phyloP scores from a whole-genome alignment of 2,888 invertebrate genomes.

The Proisotoma minuta region DNA sequence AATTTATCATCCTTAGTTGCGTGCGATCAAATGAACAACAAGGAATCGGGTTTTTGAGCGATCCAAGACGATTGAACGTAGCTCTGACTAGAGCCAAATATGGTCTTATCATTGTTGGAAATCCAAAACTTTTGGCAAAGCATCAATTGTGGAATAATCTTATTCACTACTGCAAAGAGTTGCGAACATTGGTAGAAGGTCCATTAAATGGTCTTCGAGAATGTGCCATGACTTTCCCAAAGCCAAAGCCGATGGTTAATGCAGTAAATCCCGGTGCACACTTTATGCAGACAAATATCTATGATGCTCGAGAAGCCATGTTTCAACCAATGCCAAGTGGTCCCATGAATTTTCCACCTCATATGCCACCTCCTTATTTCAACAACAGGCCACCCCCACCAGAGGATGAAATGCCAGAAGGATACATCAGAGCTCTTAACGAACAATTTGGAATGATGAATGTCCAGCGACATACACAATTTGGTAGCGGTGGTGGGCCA shows the following conservation, averaged over 20 bases:
- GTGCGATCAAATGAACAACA: slow-evolving; percentile 98
- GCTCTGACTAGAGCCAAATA: slow-evolving; percentile 96
- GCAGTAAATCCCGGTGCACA: slow-evolving; percentile 91
- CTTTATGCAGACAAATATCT: slow-evolving; percentile 96
- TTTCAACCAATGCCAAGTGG: slow-evolving; percentile 9
- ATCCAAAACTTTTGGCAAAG: slow-evolving; percentile 96
- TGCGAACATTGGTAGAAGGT: slow-evolving; percentile 93
- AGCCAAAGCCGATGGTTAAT: slow-evolving; percentile 92
- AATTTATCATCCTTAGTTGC: slow-evolving; percentile 98
- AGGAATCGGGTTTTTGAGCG: slow-evolving; percentile 97
- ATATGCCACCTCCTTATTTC: slow-evolving; percentile 45
- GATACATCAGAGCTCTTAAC: slow-evolving; percentile 28
- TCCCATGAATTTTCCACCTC: slow-evolving; percentile 25
- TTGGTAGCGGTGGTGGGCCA: slow-evolving; percentile 65
- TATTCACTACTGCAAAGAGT: slow-evolving; percentile 94
- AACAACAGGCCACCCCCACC: slow-evolving; percentile 33
- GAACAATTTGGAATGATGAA: slow-evolving; percentile 39
- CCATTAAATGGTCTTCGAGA: slow-evolving; percentile 95
- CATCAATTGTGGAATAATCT: slow-evolving; percentile 98
- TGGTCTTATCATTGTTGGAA: slow-evolving; percentile 96
- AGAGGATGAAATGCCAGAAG: slow-evolving; percentile 19
- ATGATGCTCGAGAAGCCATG: slow-evolving; percentile 60
- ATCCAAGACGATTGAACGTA: slow-evolving; percentile 94
- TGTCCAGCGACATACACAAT: slow-evolving; percentile 32
- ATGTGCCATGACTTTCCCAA: slow-evolving; percentile 92